Base-by-base conservation (phyloP, 2,797 vertebrate genomes). In the Dallia pectoralis region DNA sequence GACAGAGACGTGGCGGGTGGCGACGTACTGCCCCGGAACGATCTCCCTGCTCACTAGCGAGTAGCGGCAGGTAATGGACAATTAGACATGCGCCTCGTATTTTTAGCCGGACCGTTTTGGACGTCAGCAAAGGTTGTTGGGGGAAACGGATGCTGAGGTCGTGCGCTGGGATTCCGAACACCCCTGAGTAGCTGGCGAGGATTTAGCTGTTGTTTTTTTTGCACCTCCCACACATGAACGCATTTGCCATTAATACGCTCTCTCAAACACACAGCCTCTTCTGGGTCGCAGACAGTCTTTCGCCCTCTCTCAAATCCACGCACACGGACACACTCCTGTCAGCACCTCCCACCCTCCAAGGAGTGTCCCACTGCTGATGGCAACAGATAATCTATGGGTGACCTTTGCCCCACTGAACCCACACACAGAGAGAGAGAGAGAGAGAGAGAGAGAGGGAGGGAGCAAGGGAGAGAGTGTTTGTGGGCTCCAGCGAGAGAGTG, bases 71-170 rank as follows among this genome's bases (percentile, higher is more conserved):
- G 79, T 33, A 48, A 73, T 81, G 84, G 27, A 33, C 84, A 80
- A 85, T 91, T 84, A 87, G 84, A 82, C 83, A 73, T 47, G 82
- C 76, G 67, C 71, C n/a, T 22, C 48, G 79, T 88, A 90, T 83
- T 87, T 87, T 87, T 81, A 89, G 83, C 73, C 73, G 19, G 25
- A 11, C 67, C 69, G 51, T 69, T 59, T 69, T 77, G 66, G 51
- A 53, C 56, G 62, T 76, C 81, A 74, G 74, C 65, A 62, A n/a
- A 75, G 72, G 64, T 81, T 81, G 36, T 80, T 71, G 67, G 76
- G 77, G 76, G n/a, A 40, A 36, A 67, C 18, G 44, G 67, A 76
- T 75, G 76, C 62, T 78, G 82, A 87, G 89, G 76, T 85, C 72
- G 56, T 77, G 80, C 82, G 73, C 70, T 65, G 79, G 62, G 32